phyloP scores from a whole-genome alignment of 2,888 invertebrate species.

The Geotrupes spiniger region DNA sequence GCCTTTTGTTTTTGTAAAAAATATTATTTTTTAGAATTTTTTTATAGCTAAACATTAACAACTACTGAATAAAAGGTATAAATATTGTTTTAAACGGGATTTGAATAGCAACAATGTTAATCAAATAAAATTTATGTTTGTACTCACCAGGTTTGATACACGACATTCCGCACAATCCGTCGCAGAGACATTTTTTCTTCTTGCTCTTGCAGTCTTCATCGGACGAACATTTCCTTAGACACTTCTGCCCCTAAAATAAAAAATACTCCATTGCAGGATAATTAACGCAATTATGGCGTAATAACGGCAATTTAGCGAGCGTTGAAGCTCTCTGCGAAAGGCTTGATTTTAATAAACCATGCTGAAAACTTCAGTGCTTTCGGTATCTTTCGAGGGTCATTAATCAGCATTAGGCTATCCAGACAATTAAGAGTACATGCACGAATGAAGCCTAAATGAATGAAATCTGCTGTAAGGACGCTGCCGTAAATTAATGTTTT shows the following conservation, averaged over 20 bases:
- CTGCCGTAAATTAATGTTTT: slow-evolving; percentile 1
- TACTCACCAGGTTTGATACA: slow-evolving; percentile 92
- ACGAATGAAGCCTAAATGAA: not conserved
- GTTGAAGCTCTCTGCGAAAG: too few species aligned
- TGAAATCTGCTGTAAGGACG: not conserved
- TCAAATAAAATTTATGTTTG: slow-evolving; percentile 4
- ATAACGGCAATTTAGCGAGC: too few species aligned
- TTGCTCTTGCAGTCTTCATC: slow-evolving; percentile 96
- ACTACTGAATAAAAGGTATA: too few species aligned
- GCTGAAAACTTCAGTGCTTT: too few species aligned
- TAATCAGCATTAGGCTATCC: slow-evolving; percentile 2
- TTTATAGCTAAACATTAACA: too few species aligned
- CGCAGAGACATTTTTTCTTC: slow-evolving; percentile 95
- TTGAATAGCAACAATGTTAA: slow-evolving; percentile 1
- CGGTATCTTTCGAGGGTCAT: not conserved
- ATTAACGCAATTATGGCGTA: too few species aligned
- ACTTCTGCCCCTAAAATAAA: slow-evolving; percentile 70
- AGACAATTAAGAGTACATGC: not conserved
- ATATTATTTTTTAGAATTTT: too few species aligned
- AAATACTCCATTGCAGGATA: not conserved
- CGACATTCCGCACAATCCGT: slow-evolving; percentile 94
- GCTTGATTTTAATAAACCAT: too few species aligned
- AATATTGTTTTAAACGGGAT: too few species aligned
- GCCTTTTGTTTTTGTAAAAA: too few species aligned
- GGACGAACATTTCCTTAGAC: slow-evolving; percentile 86